Percentiles rank a stretch among this genome's conserved stretches.
phyloP scores from a whole-genome alignment of 2,888 invertebrate species.

The Drosophila nigricruria region DNA sequence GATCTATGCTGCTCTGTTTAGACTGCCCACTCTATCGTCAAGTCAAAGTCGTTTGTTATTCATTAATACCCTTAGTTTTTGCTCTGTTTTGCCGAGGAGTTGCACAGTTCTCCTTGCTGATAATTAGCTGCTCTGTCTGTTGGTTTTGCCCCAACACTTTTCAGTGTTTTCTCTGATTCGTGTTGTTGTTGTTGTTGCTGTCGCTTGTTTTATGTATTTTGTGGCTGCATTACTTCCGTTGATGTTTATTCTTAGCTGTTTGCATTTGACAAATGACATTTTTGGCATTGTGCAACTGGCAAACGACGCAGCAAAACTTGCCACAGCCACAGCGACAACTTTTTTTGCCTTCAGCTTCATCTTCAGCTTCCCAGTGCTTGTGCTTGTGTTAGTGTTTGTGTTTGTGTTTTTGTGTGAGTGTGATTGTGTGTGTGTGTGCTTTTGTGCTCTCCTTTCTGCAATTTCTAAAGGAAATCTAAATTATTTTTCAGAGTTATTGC shows the following conservation, averaged over 20 bases:
- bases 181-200: constrained; percentile 46
- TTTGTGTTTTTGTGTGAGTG: constrained; percentile 31
- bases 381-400: constrained; percentile 32
- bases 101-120: constrained; percentile 71
- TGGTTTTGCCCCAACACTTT: constrained; percentile 70
- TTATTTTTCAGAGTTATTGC: constrained; percentile 81
- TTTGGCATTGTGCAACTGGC: constrained; percentile 77
- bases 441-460: constrained; percentile 30
- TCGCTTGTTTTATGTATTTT: constrained; percentile 78
- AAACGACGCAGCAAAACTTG: constrained; percentile 57
- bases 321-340: constrained; percentile 41
- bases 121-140: constrained; percentile 80
- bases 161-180: constrained; percentile 47
- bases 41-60: constrained; percentile 82
- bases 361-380: neutral
- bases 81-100: constrained; percentile 49
- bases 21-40: constrained; percentile 52
- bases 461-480: constrained; percentile 70
- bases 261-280: constrained; percentile 81
- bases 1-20: constrained; percentile 35
- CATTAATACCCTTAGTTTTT: constrained; percentile 81
- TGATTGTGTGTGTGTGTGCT: constrained; percentile 32
- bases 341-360: constrained; percentile 13
- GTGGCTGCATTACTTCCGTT: constrained; percentile 82
- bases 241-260: constrained; percentile 82